Evolutionary conservation across 2,797 vertebrate species (phyloP).

Genomic region (Bufotes viridis): DNA sequence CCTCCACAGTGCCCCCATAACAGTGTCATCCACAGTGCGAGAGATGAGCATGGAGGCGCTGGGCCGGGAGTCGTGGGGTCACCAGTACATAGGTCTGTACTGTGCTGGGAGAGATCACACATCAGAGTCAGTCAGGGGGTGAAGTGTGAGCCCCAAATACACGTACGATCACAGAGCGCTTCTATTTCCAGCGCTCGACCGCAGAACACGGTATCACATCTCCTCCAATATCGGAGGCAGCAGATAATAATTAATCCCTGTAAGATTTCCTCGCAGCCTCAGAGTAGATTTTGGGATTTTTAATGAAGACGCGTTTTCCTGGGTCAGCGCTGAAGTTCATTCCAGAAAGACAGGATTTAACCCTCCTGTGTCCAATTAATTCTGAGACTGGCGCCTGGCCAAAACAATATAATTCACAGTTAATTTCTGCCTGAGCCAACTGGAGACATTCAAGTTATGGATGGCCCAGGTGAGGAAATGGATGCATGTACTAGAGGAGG

Average conservation of each 20-base stretch:
- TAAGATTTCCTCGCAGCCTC: neutral
- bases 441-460: slow-evolving; percentile 83
- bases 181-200: neutral
- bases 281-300: neutral
- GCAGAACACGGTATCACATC: neutral
- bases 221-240: neutral
- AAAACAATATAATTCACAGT: slow-evolving; percentile 93
- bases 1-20: neutral
- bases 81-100: too few species aligned
- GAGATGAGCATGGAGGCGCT: neutral
- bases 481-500: slow-evolving; percentile 72
- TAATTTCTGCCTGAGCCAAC: slow-evolving; percentile 95
- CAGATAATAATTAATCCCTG: slow-evolving; percentile 13
- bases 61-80: too few species aligned
- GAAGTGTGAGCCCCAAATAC: too few species aligned
- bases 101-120: too few species aligned
- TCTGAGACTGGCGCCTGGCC: slow-evolving; percentile 88
- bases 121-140: neutral
- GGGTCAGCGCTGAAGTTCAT: slow-evolving; percentile 71
- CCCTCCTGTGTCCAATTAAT: slow-evolving; percentile 95
- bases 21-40: neutral
- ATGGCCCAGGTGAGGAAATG: slow-evolving; percentile 88
- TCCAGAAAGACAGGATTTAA: slow-evolving; percentile 88
- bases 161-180: neutral
- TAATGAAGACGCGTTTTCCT: slow-evolving; percentile 62